Percentiles rank a stretch among this genome's conserved stretches.
Conservation (phyloP, 2,797 vertebrate species). For the Sebastes paucispinis region DNA sequence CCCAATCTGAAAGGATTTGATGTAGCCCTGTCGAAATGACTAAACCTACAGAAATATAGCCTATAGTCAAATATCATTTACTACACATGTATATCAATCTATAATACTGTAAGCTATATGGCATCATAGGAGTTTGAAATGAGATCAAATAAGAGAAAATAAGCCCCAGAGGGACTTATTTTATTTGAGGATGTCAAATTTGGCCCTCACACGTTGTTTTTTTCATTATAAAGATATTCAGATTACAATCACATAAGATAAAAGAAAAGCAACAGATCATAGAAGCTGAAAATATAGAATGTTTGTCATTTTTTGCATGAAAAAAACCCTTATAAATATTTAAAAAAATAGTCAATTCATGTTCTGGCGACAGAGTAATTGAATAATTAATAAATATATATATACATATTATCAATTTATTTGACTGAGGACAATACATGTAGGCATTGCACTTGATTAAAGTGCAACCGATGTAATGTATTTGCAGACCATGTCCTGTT, state of each 20-base stretch:
- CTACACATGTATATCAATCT: neutral
- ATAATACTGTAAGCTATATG: neutral
- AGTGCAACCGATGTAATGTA: too few species aligned
- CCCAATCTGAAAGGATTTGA: neutral
- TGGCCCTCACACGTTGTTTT: too few species aligned
- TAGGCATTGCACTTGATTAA: too few species aligned
- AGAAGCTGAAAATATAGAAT: neutral
- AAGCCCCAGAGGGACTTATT: neutral
- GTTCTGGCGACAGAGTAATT: neutral
- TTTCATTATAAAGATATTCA: too few species aligned
- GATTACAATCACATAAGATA: neutral
- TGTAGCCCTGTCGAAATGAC: neutral
- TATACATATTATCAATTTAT: neutral
- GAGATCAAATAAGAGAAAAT: neutral
- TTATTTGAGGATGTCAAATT: too few species aligned
- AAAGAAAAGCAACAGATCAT: neutral
- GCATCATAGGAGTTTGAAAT: neutral
- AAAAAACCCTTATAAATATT: neutral
- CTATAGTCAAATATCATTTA: neutral
- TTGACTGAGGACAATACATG: too few species aligned
- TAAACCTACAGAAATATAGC: neutral
- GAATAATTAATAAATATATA: too few species aligned
- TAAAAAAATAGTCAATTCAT: neutral
- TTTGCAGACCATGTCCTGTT: too few species aligned
- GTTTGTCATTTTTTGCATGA: neutral